Evolutionary conservation across 2,113 vertebrate genomes (phyloP).

Genomic region (Tetrao urogallus): DNA sequence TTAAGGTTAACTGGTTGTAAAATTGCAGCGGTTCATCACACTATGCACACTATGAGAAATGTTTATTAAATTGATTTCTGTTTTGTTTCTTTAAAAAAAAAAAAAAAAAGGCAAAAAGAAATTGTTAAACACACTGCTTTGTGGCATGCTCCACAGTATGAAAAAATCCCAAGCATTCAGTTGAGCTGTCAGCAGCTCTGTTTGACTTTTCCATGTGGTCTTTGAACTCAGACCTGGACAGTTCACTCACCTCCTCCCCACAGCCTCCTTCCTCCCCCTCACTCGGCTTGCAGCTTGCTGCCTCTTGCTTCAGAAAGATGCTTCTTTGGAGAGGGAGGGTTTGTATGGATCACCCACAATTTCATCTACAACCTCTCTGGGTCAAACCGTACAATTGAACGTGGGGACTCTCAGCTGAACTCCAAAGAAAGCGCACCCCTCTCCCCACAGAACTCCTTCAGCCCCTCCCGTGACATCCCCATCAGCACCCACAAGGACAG

Average conservation of each 20-base stretch:
- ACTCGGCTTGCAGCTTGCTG: neutral
- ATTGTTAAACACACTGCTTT: constrained; percentile 68
- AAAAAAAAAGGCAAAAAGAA: constrained; percentile 52
- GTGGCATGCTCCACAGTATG: constrained; percentile 72
- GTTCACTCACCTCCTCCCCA: neutral
- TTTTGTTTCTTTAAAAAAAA: constrained; percentile 34
- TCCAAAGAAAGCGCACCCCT: neutral
- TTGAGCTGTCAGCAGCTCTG: constrained; percentile 63
- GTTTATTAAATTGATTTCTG: constrained; percentile 66
- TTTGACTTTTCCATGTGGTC: constrained; percentile 30
- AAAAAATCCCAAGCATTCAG: constrained; percentile 69
- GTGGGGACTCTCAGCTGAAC: neutral
- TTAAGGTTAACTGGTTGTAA: constrained; percentile 59
- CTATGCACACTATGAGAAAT: constrained; percentile 68
- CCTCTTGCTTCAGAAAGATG: neutral
- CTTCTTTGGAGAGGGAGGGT: neutral
- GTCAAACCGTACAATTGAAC: neutral
- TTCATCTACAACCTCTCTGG: neutral
- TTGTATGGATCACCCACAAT: neutral
- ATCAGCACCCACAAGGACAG: neutral
- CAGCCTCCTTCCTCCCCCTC: neutral
- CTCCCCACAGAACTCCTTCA: neutral
- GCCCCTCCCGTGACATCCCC: accelerated
- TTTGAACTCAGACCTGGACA: constrained; percentile 33
- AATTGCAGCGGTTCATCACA: constrained; percentile 60